A percentile compares a stretch with the other conserved stretches of the same genome.
phyloP scores from a whole-genome alignment of 2,797 vertebrate genomes.

The Alca torda region DNA sequence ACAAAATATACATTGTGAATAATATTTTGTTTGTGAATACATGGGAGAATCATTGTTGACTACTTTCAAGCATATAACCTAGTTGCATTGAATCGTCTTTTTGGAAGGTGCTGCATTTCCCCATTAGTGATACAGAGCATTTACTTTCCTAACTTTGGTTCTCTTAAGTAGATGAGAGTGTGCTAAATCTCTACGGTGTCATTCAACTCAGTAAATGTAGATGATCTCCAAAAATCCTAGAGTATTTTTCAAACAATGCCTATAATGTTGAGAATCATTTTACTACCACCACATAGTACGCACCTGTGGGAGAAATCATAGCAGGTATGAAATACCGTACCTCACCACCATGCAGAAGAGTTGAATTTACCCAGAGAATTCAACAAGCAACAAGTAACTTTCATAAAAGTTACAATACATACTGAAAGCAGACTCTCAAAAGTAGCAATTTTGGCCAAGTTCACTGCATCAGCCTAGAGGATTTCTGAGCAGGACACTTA shows the following conservation, averaged over 20 bases:
- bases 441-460: neutral
- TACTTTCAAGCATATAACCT: neutral
- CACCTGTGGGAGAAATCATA: neutral
- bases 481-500: neutral
- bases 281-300: neutral
- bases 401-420: neutral
- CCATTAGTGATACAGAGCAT: neutral
- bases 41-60: neutral
- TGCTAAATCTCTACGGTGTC: neutral
- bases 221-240: neutral
- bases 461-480: neutral
- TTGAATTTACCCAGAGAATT: neutral
- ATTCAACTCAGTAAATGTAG: neutral
- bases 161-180: neutral
- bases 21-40: neutral
- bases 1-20: neutral
- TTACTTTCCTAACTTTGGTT: neutral
- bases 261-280: neutral
- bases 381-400: neutral
- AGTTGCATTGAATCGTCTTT: neutral
- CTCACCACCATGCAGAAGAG: neutral
- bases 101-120: neutral
- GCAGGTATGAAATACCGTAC: neutral
- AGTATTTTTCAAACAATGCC: neutral
- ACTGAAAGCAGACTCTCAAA: neutral